Base-by-base conservation (phyloP, 2,797 vertebrate species). In the Myiotriccus ornatus region DNA sequence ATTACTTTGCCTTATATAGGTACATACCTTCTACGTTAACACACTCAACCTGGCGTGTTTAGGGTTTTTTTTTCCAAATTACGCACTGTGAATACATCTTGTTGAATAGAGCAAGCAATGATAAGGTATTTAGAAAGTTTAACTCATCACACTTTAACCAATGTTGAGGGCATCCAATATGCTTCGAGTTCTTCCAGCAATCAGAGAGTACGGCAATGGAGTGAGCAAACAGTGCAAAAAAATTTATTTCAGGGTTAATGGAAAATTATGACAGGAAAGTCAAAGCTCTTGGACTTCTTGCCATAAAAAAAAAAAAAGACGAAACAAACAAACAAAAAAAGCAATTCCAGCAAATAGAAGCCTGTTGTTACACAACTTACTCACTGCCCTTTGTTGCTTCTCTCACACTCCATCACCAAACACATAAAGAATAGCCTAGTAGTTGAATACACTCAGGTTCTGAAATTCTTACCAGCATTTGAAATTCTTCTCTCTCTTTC, bases 401-500 rank as follows among this genome's bases (percentile, higher is more conserved):
- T 85, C 34, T 50, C 85, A 76, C 47, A 70, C 41, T 86, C 49
- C 69, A 53, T 55, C 39, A 60, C 49, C 30, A 46, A 91, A 91
- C 46, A 77, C 49, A 64, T 9, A 34, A 11, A 52, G 16, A 93
- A 27, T 14, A 62, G 37, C 20, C 32, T 55, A 34, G 39, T 47
- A 93, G 18, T 81, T 41, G 22, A 90, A 95, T 35, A 79, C n/a
- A 10, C 53, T 71, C 10, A 2, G 3, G 27, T 53, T 93, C 89
- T 47, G 6, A 82, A 71, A 94, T 86, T 93, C 99, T 99, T 98
- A 99, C 99, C 99, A 13, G 99, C 98, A 83, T 98, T 99, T 44
- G 99, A 98, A 94, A 98, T 95, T 95, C 99, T 98, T 95, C 99
- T 98, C 91, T 99, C 99, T 97, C 98, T 98, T 94, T 99, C 99